phyloP scores from a whole-genome alignment of 2,113 vertebrate genomes.

The Andinoacara biseriatus region DNA sequence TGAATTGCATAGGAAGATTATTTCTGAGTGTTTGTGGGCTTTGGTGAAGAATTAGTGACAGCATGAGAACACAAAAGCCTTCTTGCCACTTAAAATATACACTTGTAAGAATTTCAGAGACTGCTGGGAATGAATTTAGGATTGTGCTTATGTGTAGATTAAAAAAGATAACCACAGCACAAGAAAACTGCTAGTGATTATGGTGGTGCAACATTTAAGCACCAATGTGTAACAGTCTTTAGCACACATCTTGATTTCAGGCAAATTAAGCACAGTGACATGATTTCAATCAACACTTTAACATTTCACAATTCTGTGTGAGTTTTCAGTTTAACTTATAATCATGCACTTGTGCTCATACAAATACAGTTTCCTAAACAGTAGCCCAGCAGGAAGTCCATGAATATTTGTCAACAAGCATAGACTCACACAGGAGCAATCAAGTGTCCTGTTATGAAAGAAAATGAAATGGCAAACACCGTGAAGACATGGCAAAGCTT shows the following conservation, averaged over 20 bases:
- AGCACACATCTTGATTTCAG: background rate
- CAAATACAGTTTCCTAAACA: conserved; percentile 19
- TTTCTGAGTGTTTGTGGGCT: conserved; percentile 78
- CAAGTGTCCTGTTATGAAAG: conserved; percentile 9
- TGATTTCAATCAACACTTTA: background rate
- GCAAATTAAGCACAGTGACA: background rate
- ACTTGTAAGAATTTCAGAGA: conserved; percentile 30
- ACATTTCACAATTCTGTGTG: background rate
- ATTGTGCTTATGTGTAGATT: conserved; percentile 12
- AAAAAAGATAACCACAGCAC: background rate
- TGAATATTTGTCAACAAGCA: conserved; percentile 20
- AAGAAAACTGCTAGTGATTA: background rate
- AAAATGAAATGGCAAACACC: background rate
- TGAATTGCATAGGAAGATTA: conserved; percentile 77
- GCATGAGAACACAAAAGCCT: conserved; percentile 71
- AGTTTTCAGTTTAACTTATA: background rate
- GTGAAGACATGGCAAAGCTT: background rate
- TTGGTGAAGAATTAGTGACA: conserved; percentile 80
- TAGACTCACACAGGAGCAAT: conserved; percentile 17
- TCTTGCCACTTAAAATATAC: conserved; percentile 62
- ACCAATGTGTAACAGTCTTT: background rate
- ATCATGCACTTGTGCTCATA: background rate
- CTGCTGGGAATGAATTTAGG: background rate
- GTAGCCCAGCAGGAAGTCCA: background rate
- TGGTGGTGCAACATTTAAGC: background rate